phyloP scores from a whole-genome alignment of 2,797 vertebrate species.

The Platyrinchus mystaceus region DNA sequence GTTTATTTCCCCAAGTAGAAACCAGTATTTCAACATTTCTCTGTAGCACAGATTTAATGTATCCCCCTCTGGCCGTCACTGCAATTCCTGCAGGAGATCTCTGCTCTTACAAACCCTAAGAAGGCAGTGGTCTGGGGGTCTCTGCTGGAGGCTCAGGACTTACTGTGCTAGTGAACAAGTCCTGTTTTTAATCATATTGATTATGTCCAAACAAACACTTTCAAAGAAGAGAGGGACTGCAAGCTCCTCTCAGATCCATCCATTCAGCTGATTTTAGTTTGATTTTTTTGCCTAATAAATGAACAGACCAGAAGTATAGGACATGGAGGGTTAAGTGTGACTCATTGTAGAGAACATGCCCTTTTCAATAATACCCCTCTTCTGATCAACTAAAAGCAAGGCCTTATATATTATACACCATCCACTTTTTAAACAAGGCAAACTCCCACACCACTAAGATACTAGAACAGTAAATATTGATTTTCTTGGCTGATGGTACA shows the following conservation, averaged over 20 bases:
- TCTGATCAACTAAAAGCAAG: conserved; percentile 56
- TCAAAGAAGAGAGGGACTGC: background rate
- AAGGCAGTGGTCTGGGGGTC: rapidly evolving
- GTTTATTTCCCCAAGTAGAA: background rate
- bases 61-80: background rate
- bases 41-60: rapidly evolving
- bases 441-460: conserved; percentile 75
- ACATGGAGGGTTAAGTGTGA: conserved; percentile 17
- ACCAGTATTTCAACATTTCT: background rate
- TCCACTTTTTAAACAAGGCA: conserved; percentile 70
- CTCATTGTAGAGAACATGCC: background rate
- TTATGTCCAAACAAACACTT: background rate
- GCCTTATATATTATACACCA: conserved; percentile 56
- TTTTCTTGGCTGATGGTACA: conserved; percentile 73
- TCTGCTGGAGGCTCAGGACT: background rate
- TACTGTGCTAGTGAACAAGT: background rate
- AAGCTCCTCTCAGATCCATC: background rate
- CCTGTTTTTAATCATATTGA: background rate
- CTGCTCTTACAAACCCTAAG: rapidly evolving
- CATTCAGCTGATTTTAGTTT: background rate
- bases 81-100: background rate
- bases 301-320: background rate
- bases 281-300: background rate
- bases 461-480: conserved; percentile 85
- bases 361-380: conserved; percentile 30